Conservation (phyloP, 2,113 vertebrate genomes). For the Dromas ardeola region DNA sequence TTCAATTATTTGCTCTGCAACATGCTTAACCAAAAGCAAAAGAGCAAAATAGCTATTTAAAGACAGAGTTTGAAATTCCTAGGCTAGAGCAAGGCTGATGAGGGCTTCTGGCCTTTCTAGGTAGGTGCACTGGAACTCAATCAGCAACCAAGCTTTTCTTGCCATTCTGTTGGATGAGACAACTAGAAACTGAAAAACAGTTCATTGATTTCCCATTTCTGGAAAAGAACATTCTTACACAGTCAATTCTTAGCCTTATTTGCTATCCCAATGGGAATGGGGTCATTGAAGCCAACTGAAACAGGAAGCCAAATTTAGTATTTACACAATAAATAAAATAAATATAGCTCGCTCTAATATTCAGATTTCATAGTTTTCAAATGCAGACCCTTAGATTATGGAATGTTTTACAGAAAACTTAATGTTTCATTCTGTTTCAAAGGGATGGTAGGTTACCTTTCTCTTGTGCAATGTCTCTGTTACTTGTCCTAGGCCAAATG, state of each 20-base stretch:
- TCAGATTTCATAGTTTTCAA: background rate
- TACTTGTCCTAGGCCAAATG: background rate
- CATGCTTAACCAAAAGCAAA: background rate
- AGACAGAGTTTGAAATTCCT: background rate
- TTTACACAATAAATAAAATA: background rate
- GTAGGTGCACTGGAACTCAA: background rate
- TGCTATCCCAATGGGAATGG: background rate
- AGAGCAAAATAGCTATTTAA: background rate
- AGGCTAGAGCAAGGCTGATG: background rate
- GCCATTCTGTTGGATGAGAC: background rate
- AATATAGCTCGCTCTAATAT: background rate
- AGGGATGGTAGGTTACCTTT: background rate
- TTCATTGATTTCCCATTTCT: too few relatives aligned
- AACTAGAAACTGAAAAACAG: background rate
- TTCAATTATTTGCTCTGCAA: background rate
- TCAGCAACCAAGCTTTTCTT: background rate
- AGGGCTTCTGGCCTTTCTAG: background rate
- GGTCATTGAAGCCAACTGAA: background rate
- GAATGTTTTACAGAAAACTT: background rate
- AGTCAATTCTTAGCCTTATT: background rate
- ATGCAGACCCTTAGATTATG: background rate
- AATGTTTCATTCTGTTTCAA: background rate
- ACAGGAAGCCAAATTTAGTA: background rate
- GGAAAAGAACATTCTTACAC: background rate
- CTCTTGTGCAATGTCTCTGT: accelerated